Evolutionary conservation across 1,140 invertebrate genomes (phyloP).

Genomic region (Harlomillsia oculata): DNA sequence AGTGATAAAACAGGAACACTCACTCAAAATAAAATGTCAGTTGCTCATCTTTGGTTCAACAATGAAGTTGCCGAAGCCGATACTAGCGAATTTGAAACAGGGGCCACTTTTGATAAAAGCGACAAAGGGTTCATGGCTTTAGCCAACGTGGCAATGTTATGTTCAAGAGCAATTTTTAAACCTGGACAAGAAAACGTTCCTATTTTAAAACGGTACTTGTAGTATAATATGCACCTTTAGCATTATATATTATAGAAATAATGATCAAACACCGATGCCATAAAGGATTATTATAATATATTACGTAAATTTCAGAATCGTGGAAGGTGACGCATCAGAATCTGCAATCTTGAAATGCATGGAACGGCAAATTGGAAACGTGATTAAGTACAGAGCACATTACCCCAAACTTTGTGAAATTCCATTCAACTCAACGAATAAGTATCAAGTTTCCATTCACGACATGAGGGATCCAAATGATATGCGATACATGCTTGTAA

Average conservation of each 20-base stretch:
- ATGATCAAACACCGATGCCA: not conserved
- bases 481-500: slow-evolving; percentile 29
- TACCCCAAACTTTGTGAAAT: slow-evolving; percentile 38
- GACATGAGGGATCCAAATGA: slow-evolving; percentile 19
- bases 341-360: slow-evolving; percentile 62
- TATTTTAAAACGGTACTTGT: slow-evolving; percentile 18
- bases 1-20: slow-evolving; percentile 60
- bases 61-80: slow-evolving; percentile 50
- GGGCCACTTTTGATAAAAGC: slow-evolving; percentile 38
- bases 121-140: slow-evolving; percentile 49
- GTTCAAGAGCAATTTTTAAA: slow-evolving; percentile 66
- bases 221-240: not conserved
- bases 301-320: not conserved
- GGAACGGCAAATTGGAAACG: slow-evolving; percentile 38
- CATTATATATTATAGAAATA: not conserved
- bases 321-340: slow-evolving; percentile 21
- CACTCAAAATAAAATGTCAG: slow-evolving; percentile 68
- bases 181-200: slow-evolving; percentile 47
- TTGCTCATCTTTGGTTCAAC: slow-evolving; percentile 66
- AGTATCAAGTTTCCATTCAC: slow-evolving; percentile 38
- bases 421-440: slow-evolving; percentile 40
- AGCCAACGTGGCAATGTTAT: slow-evolving; percentile 58
- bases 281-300: not conserved
- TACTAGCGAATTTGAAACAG: slow-evolving; percentile 42
- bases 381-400: slow-evolving; percentile 29